Percentiles rank a stretch among this genome's conserved stretches.
Evolutionary conservation across 1,140 invertebrate species (phyloP).

Genomic region (Pogonomyrmex californicus): DNA sequence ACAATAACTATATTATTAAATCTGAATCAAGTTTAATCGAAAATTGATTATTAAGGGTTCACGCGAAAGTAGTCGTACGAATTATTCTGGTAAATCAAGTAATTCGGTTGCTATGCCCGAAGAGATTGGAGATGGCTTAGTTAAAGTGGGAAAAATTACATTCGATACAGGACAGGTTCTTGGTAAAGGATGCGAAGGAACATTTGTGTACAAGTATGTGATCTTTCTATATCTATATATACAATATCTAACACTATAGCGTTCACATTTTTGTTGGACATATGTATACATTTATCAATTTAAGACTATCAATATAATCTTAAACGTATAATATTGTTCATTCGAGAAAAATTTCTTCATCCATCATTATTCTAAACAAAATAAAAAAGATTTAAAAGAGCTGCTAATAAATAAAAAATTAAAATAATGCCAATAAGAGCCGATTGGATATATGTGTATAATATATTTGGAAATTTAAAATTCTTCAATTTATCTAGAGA

Average conservation of each 20-base stretch:
- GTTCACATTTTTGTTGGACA: no score
- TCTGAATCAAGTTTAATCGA: not conserved
- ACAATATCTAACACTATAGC: no score
- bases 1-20: constrained; percentile 13
- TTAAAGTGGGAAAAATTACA: constrained; percentile 96
- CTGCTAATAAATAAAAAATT: no score
- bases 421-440: no score
- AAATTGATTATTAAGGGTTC: constrained; percentile 78
- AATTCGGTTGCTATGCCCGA: constrained; percentile 86
- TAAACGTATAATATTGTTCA: constrained; percentile 15
- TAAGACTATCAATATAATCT: not conserved
- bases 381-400: no score
- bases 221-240: constrained; percentile 8
- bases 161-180: constrained; percentile 95
- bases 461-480: no score
- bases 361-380: not conserved
- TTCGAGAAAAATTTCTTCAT: not conserved
- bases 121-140: constrained; percentile 91
- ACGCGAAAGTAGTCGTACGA: constrained; percentile 82
- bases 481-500: no score
- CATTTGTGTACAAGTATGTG: constrained; percentile 96
- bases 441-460: no score
- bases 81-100: constrained; percentile 80
- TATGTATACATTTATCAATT: no score
- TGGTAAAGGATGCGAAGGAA: constrained; percentile 99